Evolutionary conservation across 2,797 vertebrate genomes (phyloP).

Genomic region (Mus caroli): DNA sequence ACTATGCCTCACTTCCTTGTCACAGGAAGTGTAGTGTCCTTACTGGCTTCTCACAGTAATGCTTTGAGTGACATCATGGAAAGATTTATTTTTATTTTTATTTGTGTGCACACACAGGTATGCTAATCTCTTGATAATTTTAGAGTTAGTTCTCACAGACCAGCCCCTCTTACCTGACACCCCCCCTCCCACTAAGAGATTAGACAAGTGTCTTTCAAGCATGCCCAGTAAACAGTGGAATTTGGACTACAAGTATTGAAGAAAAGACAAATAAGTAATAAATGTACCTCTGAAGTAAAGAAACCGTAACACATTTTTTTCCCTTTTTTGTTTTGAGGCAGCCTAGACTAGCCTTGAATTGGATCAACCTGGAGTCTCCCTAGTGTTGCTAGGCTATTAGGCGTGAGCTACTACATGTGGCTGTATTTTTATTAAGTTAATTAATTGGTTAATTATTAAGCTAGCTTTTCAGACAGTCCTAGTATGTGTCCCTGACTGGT

Average conservation of each 20-base stretch:
- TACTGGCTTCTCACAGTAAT: conserved; percentile 15
- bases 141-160: not conserved
- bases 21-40: not conserved
- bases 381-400: not conserved
- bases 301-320: not conserved
- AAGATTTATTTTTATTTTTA: not conserved
- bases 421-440: not conserved
- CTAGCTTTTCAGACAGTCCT: not conserved
- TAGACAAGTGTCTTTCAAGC: not conserved
- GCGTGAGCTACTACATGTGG: not conserved
- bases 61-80: not conserved
- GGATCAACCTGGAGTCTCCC: not conserved
- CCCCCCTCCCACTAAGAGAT: not conserved
- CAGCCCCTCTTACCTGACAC: not conserved
- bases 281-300: conserved; percentile 36
- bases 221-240: not conserved
- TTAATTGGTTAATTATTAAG: not conserved
- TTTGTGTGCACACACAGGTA: not conserved
- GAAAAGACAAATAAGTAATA: conserved; percentile 29
- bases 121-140: not conserved
- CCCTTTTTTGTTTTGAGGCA: not conserved
- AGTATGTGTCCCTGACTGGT: not conserved
- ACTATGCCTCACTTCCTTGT: not conserved
- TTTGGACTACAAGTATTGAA: not conserved
- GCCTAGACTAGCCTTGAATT: not conserved